phyloP scores from a whole-genome alignment of 2,888 invertebrate genomes.

The Aricia artaxerxes region DNA sequence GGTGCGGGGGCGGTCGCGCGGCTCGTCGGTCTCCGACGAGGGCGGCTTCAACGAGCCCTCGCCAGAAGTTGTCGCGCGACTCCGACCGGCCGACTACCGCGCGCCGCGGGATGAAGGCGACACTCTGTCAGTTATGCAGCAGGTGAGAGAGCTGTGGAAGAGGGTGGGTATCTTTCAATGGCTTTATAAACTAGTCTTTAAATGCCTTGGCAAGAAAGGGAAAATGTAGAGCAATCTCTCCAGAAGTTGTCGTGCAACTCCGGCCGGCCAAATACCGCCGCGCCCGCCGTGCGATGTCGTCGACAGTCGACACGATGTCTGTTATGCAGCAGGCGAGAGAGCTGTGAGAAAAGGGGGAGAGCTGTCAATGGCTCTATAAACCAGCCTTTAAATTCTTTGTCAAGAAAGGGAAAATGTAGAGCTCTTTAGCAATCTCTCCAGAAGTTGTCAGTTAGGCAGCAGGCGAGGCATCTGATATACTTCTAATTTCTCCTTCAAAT shows the following conservation, averaged over 20 bases:
- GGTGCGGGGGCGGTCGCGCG: slow-evolving; percentile 83
- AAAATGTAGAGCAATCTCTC: slow-evolving; percentile 55
- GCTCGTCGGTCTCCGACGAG: slow-evolving; percentile 84
- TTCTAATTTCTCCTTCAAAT: too few relatives aligned
- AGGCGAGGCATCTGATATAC: slow-evolving; percentile 49
- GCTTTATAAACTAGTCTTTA: too few relatives aligned
- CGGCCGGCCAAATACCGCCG: slow-evolving; percentile 64
- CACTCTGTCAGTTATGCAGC: slow-evolving; percentile 72
- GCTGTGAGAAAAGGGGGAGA: not conserved
- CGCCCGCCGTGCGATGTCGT: slow-evolving; percentile 66
- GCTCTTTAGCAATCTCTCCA: slow-evolving; percentile 68
- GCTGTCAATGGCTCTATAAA: not conserved
- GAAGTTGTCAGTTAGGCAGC: slow-evolving; percentile 80
- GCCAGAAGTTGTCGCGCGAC: slow-evolving; percentile 84
- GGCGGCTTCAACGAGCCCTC: slow-evolving; percentile 87
- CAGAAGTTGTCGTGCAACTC: slow-evolving; percentile 84
- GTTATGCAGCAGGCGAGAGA: slow-evolving; percentile 68
- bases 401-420: too few relatives aligned
- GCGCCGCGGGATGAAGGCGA: slow-evolving; percentile 67
- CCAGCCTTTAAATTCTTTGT: too few relatives aligned
- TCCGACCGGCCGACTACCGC: slow-evolving; percentile 72
- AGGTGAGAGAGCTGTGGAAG: slow-evolving; percentile 49
- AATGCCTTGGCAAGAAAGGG: too few relatives aligned
- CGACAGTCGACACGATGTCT: slow-evolving; percentile 73
- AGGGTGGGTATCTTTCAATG: not conserved